Conservation (phyloP, 1,140 invertebrate species). For the Archivesica marissinica region DNA sequence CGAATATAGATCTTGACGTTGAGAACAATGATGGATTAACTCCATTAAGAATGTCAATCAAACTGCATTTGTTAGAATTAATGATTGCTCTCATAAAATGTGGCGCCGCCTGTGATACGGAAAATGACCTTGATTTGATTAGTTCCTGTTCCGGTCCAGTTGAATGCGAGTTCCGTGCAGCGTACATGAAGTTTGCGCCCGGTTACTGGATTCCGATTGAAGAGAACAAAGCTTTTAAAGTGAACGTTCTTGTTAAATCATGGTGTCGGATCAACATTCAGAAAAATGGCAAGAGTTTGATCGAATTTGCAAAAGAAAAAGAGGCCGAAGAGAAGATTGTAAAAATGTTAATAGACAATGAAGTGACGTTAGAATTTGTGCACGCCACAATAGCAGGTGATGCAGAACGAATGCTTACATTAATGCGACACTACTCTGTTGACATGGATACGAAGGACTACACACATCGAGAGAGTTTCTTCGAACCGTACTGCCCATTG, state of each 20-base stretch:
- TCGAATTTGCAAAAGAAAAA: constrained; percentile 77
- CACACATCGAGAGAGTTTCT: constrained; percentile 74
- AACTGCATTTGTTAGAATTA: constrained; percentile 68
- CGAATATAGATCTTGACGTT: constrained; percentile 74
- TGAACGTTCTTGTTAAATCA: constrained; percentile 78
- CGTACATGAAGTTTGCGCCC: constrained; percentile 72
- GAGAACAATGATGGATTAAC: constrained; percentile 69
- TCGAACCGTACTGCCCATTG: constrained; percentile 72
- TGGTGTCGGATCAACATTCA: constrained; percentile 80
- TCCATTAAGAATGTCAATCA: constrained; percentile 74
- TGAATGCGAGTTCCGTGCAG: constrained; percentile 61
- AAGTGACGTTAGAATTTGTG: constrained; percentile 80
- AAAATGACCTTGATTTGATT: constrained; percentile 64
- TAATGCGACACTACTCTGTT: constrained; percentile 71
- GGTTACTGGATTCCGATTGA: constrained; percentile 78
- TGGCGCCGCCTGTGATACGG: constrained; percentile 67
- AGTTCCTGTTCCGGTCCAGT: constrained; percentile 59
- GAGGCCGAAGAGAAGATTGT: constrained; percentile 71
- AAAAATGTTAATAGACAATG: constrained; percentile 74
- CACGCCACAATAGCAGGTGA: constrained; percentile 81
- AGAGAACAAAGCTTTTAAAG: constrained; percentile 73
- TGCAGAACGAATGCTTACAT: constrained; percentile 69
- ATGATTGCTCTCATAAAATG: constrained; percentile 76
- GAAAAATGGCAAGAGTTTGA: constrained; percentile 70
- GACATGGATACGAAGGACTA: constrained; percentile 74